Conservation (phyloP, 1,140 invertebrate genomes). For the Charaxes varanes region DNA sequence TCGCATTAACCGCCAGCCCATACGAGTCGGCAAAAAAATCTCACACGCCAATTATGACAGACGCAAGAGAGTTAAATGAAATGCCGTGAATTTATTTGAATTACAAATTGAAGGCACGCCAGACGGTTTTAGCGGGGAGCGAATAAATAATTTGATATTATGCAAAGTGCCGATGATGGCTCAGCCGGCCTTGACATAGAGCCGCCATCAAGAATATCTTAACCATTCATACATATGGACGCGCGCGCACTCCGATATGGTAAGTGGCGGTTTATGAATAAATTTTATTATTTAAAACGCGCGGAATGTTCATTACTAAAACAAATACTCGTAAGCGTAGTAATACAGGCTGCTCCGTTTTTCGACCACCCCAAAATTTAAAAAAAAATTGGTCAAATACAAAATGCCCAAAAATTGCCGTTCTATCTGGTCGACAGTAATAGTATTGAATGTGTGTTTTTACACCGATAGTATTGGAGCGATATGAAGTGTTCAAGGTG, state of each 20-base stretch:
- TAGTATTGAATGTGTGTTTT: slow-evolving; percentile 20
- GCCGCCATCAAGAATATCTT: slow-evolving; percentile 70
- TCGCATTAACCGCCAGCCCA: slow-evolving; percentile 23
- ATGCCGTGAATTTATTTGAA: slow-evolving; percentile 65
- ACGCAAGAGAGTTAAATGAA: slow-evolving; percentile 48
- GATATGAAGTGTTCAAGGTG: slow-evolving; percentile 54
- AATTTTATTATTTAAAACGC: slow-evolving; percentile 73
- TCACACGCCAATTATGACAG: slow-evolving; percentile 50
- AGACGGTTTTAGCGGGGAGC: slow-evolving; percentile 63
- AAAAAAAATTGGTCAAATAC: too few species aligned
- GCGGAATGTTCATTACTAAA: slow-evolving; percentile 72
- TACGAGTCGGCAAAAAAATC: slow-evolving; percentile 44
- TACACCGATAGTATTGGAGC: slow-evolving; percentile 33
- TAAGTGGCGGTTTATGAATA: slow-evolving; percentile 71
- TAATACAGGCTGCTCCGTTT: slow-evolving; percentile 58
- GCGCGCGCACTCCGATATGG: slow-evolving; percentile 65
- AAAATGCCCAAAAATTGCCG: too few species aligned
- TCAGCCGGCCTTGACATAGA: slow-evolving; percentile 66
- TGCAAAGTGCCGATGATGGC: slow-evolving; percentile 65
- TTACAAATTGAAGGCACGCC: slow-evolving; percentile 64
- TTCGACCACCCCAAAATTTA: neutral
- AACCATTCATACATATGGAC: slow-evolving; percentile 71
- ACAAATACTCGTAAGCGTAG: slow-evolving; percentile 70
- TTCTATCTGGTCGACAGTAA: neutral
- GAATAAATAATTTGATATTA: slow-evolving; percentile 73